Conservation (phyloP, 1,140 invertebrate genomes). For the Agrypnia vestita region DNA sequence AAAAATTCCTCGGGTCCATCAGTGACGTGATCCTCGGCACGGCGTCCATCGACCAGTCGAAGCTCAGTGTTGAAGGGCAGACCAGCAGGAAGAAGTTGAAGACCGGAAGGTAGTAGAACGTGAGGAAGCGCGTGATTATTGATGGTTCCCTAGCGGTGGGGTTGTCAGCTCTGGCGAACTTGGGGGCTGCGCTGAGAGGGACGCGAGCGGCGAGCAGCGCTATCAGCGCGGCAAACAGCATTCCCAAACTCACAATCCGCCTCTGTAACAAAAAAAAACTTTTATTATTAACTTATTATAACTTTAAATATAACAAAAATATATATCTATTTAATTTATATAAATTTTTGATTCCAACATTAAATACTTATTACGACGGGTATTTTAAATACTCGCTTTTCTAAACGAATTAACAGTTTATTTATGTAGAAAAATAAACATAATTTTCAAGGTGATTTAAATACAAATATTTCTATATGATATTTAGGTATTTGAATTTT, state of each 20-base stretch:
- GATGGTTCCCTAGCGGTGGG: conserved; percentile 86
- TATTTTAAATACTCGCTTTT: too few species aligned
- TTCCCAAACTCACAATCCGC: conserved; percentile 78
- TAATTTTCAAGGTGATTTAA: too few species aligned
- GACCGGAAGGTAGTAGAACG: conserved; percentile 90
- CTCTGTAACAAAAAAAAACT: conserved; percentile 76
- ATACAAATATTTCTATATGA: too few species aligned
- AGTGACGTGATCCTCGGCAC: conserved; percentile 85
- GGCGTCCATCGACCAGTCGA: conserved; percentile 97
- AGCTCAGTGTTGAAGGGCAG: conserved; percentile 88
- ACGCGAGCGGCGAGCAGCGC: conserved; percentile 77
- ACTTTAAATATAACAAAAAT: not conserved
- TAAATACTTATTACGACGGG: too few species aligned
- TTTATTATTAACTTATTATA: too few species aligned
- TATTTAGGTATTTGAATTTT: too few species aligned
- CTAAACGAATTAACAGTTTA: too few species aligned
- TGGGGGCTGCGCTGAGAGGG: conserved; percentile 78
- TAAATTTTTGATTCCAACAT: too few species aligned
- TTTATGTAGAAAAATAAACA: too few species aligned
- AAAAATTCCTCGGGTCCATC: conserved; percentile 83
- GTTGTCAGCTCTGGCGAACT: conserved; percentile 92
- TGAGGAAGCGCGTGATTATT: conserved; percentile 82
- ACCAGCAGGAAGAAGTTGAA: conserved; percentile 89
- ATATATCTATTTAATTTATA: too few species aligned
- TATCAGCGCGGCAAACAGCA: conserved; percentile 75